Percentiles rank a stretch among this genome's conserved stretches.
Evolutionary conservation across 2,888 invertebrate species (phyloP).

Genomic region (Phalera bucephala): DNA sequence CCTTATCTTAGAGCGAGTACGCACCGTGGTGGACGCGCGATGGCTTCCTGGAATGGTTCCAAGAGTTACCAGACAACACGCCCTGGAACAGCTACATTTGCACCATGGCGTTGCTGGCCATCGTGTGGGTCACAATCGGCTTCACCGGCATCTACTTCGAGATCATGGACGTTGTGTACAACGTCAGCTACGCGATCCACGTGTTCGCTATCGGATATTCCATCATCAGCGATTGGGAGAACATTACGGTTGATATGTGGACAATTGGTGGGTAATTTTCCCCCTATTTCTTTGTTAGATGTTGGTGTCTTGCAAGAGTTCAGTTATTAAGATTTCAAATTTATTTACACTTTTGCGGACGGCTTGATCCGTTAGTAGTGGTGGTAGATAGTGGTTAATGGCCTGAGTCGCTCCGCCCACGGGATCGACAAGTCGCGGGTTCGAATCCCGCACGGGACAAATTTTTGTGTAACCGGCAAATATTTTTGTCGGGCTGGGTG

Average conservation of each 20-base stretch:
- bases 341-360: no score
- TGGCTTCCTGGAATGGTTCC: constrained; percentile 33
- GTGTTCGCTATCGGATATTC: constrained; percentile 40
- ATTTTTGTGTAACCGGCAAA: no score
- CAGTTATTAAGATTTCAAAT: no score
- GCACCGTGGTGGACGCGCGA: constrained; percentile 43
- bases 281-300: neutral
- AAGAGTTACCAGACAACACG: constrained; percentile 43
- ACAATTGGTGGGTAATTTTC: neutral
- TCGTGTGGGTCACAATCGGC: constrained; percentile 34
- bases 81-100: constrained; percentile 57
- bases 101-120: constrained; percentile 32
- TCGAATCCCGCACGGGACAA: no score
- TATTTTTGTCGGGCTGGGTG: no score
- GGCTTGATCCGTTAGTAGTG: no score
- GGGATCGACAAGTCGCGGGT: no score
- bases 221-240: constrained; percentile 21
- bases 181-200: constrained; percentile 47
- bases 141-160: constrained; percentile 11
- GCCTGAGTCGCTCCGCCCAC: no score
- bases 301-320: neutral
- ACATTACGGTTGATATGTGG: constrained; percentile 14
- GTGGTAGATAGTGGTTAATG: no score
- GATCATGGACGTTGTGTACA: constrained; percentile 40
- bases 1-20: constrained; percentile 53